Conservation (phyloP, 2,113 vertebrate genomes). For the Siniperca knerii region DNA sequence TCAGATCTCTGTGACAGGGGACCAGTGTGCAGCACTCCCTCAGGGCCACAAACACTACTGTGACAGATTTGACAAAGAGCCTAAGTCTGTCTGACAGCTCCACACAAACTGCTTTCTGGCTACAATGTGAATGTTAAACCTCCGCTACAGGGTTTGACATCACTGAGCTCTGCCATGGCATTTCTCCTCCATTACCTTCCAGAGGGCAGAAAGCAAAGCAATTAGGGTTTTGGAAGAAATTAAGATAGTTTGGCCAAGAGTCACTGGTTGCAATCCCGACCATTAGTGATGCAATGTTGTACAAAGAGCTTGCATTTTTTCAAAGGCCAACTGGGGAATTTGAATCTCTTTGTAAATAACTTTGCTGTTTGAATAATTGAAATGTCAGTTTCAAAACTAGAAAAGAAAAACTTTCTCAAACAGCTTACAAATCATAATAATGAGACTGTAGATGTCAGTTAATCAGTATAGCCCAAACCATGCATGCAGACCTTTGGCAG, state of each 20-base stretch:
- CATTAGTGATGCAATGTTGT: slow-evolving; percentile 33
- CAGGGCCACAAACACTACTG: slow-evolving; percentile 48
- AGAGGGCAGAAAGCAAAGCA: slow-evolving; percentile 33
- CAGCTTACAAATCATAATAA: neutral
- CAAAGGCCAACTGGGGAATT: slow-evolving; percentile 21
- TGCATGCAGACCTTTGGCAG: slow-evolving; percentile 36
- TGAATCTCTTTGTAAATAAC: slow-evolving; percentile 34
- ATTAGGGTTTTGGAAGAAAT: slow-evolving; percentile 45
- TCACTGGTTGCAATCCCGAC: slow-evolving; percentile 38
- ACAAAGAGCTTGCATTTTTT: slow-evolving; percentile 33
- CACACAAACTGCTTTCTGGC: slow-evolving; percentile 54
- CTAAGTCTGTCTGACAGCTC: slow-evolving; percentile 67
- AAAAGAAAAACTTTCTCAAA: neutral
- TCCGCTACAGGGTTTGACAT: slow-evolving; percentile 29
- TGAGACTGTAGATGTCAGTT: neutral
- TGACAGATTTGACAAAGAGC: slow-evolving; percentile 72
- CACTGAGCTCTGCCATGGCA: neutral
- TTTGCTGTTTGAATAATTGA: slow-evolving; percentile 22
- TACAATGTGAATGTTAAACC: slow-evolving; percentile 41
- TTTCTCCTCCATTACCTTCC: slow-evolving; percentile 31
- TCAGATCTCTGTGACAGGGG: slow-evolving; percentile 71
- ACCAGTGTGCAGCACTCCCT: slow-evolving; percentile 53
- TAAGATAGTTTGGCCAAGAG: slow-evolving; percentile 37
- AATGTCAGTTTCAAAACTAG: slow-evolving; percentile 20
- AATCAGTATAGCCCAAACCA: neutral